Conservation (phyloP, 2,113 vertebrate genomes). For the Cygnus buccinator region DNA sequence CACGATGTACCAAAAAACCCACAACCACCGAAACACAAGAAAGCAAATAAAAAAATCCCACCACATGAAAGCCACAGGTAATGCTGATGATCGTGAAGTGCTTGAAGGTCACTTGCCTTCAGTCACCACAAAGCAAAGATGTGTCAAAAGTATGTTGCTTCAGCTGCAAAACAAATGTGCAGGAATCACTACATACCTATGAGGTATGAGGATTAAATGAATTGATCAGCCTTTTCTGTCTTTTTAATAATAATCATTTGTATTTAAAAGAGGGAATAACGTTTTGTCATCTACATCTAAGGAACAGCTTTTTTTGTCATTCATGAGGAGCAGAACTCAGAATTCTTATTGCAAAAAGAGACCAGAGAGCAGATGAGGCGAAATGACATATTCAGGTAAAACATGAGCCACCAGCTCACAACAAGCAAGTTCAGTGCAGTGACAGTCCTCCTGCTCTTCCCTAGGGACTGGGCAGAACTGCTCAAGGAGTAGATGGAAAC, state of each 20-base stretch:
- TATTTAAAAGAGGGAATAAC: background rate
- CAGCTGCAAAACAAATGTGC: background rate
- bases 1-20: background rate
- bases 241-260: background rate
- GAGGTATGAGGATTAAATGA: background rate
- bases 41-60: background rate
- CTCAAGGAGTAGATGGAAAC: constrained; percentile 14
- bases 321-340: background rate
- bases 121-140: background rate
- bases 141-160: background rate
- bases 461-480: background rate
- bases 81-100: background rate
- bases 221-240: background rate
- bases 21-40: background rate
- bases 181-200: background rate
- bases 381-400: constrained; percentile 10
- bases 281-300: background rate
- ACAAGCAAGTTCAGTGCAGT: background rate
- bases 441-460: constrained; percentile 18
- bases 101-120: background rate
- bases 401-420: constrained; percentile 9
- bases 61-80: background rate
- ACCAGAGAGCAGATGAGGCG: background rate
- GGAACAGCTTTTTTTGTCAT: background rate
- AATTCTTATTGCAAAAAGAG: background rate